Base-by-base conservation (phyloP, 2,113 vertebrate species). In the Sterna hirundo region DNA sequence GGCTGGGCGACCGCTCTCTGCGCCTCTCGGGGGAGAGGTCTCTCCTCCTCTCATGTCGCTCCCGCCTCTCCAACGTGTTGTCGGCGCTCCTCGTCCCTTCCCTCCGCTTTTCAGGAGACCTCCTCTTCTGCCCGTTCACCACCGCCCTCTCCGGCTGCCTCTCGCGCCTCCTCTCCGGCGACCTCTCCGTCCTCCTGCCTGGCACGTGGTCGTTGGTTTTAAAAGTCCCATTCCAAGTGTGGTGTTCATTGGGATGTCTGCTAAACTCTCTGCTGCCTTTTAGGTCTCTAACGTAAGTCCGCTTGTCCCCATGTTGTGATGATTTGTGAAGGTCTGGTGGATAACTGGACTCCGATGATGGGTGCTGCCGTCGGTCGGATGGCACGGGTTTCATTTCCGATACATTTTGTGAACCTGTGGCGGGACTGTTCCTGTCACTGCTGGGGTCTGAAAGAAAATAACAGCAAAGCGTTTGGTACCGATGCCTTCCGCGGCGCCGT, bases 341-440 rank as follows among this genome's bases (percentile, higher is more conserved):
- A 96, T 98, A 98, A 98, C 98, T 99, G 98, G 98, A 98, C 98
- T 99, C 99, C 98, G 97, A 98, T 96, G 99, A 98, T 91, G 98
- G 98, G 94, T 97, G 97, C 96, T 98, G 98, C 98, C 98, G 98
- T 98, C 98, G 98, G 96, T 97, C 93, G 6, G 93, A 92, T 88
- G 98, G 98, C 92, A 90, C 66, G 42, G 96, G 58, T 97, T 98
- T 99, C 99, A 99, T 98, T 99, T 99, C 99, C 99, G 99, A 97
- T 99, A 99, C 96, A 98, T 98, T 99, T 99, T 99, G 99, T 98
- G 99, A 97, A 98, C 99, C 97, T 98, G 98, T 55, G 98, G 98
- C 80, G 98, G 98, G 89, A 98, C 97, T 98, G 99, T 96, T 96
- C 98, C 98, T 96, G 98, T 98, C 98, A 98, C 97, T 97, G 99